Base-by-base conservation (phyloP, 2,797 vertebrate genomes). In the Coregonus sp. region DNA sequence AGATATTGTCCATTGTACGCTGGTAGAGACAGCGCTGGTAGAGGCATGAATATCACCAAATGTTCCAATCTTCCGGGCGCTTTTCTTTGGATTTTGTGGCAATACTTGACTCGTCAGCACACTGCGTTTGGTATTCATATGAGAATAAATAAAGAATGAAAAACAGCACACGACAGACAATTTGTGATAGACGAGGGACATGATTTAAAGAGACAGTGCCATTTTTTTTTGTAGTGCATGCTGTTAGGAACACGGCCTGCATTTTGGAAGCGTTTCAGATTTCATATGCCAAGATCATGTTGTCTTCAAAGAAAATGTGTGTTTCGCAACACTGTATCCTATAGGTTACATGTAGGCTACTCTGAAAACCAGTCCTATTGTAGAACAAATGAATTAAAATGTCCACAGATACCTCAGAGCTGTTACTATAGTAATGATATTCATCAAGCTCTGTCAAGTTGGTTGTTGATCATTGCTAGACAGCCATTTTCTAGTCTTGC, bases 1-100 rank as follows among this genome's bases (percentile, higher is more conserved):
- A 87, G 91, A 88, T 71, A 73, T 66, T 91, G 92, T 94, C 93
- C 92, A 94, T 94, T 94, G 91, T 93, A 88, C 72, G 84, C 75
- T 18, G 74, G 56, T 47, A 47, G 40, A 47, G 40, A 47, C 40
- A 47, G 40, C 2, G 40, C 40, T 47, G 40, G 9, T 47, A 16
- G 47, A 16, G 15, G 59, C 75, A 33, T 81, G 50, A 25, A 52
- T 56, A 79, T 81, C 59, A 70, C 68, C 18, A 5, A 68, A 79
- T 51, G 61, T 16, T 16, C 25, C 0, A 0, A 3, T 40, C 72
- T 74, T 72, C 9, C 1, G 4, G 69, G 0, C 15, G 18, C 0
- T 76, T 66, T 70, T 9, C 11, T 16, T 16, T 0, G 7, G n/a
- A 67, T 3, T 6, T 0, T 25, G 4, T 31, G 0, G 11, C 1